Conservation (phyloP, 2,113 vertebrate genomes). For the Hucho hucho region DNA sequence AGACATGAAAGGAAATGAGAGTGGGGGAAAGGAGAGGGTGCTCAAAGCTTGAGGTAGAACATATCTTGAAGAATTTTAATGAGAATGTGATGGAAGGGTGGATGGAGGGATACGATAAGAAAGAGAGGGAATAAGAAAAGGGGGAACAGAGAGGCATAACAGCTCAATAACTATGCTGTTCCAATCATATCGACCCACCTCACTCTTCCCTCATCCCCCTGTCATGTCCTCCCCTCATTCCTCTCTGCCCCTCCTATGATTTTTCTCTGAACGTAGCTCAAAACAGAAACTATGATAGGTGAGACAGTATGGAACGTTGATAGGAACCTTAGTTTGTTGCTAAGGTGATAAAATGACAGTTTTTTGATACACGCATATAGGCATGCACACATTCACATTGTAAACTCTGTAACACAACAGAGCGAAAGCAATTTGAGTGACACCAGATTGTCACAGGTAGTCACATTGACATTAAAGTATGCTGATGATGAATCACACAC, state of each 20-base stretch:
- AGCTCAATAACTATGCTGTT: neutral
- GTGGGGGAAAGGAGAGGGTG: neutral
- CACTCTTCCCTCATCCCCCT: neutral
- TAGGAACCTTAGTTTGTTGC: constrained; percentile 53
- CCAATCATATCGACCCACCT: neutral
- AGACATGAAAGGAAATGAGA: neutral
- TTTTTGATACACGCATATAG: neutral
- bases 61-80: neutral
- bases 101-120: neutral
- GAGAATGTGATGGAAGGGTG: neutral
- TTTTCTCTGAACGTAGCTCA: constrained; percentile 30
- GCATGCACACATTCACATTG: neutral
- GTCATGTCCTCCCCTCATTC: constrained; percentile 3
- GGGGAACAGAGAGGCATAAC: neutral
- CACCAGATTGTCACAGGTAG: neutral
- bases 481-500: neutral
- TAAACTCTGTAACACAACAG: too few species aligned
- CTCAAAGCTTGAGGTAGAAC: neutral
- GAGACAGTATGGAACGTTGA: constrained; percentile 29
- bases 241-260: constrained; percentile 35
- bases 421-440: too few species aligned
- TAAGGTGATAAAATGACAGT: constrained; percentile 45
- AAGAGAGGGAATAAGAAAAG: neutral
- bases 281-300: constrained; percentile 28
- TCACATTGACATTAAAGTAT: constrained; percentile 9